Evolutionary conservation across 53 echinoderm and acorn worm genomes (phyloP), one percentile per base, ranked within the genome.

Genomic region (Henricia sp.): DNA sequence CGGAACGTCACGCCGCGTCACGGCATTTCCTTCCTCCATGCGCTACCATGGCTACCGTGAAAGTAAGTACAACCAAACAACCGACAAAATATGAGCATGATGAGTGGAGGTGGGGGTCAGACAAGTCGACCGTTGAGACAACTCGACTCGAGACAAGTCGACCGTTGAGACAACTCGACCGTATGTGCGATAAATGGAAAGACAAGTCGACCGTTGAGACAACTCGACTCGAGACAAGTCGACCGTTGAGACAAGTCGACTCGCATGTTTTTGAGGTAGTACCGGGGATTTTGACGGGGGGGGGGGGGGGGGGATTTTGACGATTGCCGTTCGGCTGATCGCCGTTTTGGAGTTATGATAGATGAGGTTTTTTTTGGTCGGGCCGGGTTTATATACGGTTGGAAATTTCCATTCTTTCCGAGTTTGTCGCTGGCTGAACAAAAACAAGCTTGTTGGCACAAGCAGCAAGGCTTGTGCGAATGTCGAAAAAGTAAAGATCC

Each of bases 401-500:
- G 29, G 48, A 70, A 27, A 42, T 70, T 0, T 8, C 1, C 0
- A 25, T 70, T 1, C 27, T 70, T 2, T 27, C 26, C 28, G 46
- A 70, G 34, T 46, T 70, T 27, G 70, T 70, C 43, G 9, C 26
- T 2, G 40, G 21, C 39, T 28, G n/a, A n/a, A 44, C 70, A 70
- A 44, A 19, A 26, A 70, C 44, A 32, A 70, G 12, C 38, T 70
- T 6, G 6, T 70, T 19, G 70, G 70, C 0, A 70, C 70, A 3
- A 70, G 46, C 38, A 37, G 38, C 46, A 70, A 44, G 13, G 33
- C 37, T 12, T 2, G 27, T 5, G 70, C 37, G 17, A 42, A 12
- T 28, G 70, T 70, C 6, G 70, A 70, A 28, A 44, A 44, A 9
- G 28, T 70, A 26, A 70, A 70, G 28, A 70, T 26, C 37, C 37